Conservation (phyloP, 2,113 vertebrate genomes). For the Meles meles region DNA sequence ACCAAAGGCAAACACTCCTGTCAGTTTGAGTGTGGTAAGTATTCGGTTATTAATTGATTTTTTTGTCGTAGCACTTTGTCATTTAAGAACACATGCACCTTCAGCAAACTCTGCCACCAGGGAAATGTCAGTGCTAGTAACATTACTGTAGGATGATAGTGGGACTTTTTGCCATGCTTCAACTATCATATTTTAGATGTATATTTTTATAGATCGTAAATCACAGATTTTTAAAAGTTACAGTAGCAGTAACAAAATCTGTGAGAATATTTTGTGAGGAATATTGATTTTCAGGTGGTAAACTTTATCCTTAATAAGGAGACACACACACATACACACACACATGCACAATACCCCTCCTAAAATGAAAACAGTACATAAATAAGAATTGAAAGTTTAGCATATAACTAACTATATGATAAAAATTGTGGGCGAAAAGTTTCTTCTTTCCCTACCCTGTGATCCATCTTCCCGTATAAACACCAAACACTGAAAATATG, state of each 20-base stretch:
- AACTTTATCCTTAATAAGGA: background rate
- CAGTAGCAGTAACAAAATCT: background rate
- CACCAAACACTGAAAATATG: background rate
- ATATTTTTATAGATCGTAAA: background rate
- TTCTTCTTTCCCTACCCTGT: background rate
- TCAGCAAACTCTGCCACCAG: background rate
- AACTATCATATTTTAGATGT: background rate
- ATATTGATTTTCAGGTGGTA: background rate
- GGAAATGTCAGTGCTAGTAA: background rate
- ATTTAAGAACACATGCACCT: background rate
- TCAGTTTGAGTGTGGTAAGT: conserved; percentile 97
- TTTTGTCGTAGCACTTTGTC: background rate
- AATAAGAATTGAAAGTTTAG: background rate
- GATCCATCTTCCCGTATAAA: background rate
- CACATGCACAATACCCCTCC: background rate
- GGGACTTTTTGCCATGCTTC: background rate
- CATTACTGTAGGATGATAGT: background rate
- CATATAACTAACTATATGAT: background rate
- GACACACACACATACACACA: background rate
- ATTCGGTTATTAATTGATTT: background rate
- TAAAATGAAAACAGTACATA: background rate
- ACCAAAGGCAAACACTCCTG: conserved; percentile 92
- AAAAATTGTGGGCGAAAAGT: background rate
- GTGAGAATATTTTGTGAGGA: background rate
- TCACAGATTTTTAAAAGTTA: background rate